phyloP scores from a whole-genome alignment of 2,888 invertebrate genomes.

The Notodromas monacha region DNA sequence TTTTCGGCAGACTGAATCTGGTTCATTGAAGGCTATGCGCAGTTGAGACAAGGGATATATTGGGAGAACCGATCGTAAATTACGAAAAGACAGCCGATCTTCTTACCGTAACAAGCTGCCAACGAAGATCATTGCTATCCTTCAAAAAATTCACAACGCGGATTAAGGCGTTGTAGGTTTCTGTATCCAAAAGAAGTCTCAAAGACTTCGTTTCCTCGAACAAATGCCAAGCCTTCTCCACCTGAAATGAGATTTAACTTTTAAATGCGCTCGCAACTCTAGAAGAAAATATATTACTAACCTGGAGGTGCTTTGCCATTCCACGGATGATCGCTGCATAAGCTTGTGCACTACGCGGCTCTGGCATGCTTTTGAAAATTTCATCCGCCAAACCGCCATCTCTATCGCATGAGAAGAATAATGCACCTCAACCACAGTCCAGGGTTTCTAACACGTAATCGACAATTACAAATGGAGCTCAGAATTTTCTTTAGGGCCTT shows the following conservation, averaged over 20 bases:
- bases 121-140: constrained; percentile 29
- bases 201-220: constrained; percentile 21
- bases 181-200: constrained; percentile 25
- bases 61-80: no score
- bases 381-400: constrained; percentile 29
- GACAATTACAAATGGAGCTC: no score
- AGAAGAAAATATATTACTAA: no score
- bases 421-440: no score
- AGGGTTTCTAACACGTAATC: no score
- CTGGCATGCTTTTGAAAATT: constrained; percentile 33
- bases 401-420: constrained; percentile 10
- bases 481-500: no score
- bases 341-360: constrained; percentile 29
- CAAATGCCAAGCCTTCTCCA: constrained; percentile 13
- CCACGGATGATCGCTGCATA: constrained; percentile 50
- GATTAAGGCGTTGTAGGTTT: constrained; percentile 35
- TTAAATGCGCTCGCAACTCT: no score
- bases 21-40: no score
- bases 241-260: constrained; percentile 9
- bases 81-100: no score
- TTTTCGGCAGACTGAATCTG: no score
- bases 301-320: constrained; percentile 35
- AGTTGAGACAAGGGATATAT: no score
- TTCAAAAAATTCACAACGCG: constrained; percentile 23
- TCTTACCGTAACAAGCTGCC: constrained; percentile 22